A percentile compares a stretch with the other conserved stretches of the same genome.
These are phyloP conservation scores for Eunapius fragilis DNA, from an alignment of 37 sponge, comb jelly and placozoan species.

Conservation along the genomic window DNA sequence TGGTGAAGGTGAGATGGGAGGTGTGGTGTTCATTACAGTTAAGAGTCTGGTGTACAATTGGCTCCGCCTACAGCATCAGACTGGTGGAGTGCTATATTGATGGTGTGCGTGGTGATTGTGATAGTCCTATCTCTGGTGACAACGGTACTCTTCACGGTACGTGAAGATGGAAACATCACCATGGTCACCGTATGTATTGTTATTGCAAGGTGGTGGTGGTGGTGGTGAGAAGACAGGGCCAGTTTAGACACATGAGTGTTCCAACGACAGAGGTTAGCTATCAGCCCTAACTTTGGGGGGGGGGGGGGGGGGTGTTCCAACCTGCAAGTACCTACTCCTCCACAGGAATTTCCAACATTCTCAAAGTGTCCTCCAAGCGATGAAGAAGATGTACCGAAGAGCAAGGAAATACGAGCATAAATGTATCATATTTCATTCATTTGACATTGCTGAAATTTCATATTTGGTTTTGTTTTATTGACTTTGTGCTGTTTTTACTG, in stretches of 20 bases:
- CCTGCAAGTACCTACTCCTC: not conserved
- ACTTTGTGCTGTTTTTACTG: no score
- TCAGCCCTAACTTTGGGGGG: no score
- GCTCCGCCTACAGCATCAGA: not conserved
- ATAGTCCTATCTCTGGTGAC: constrained; percentile 18
- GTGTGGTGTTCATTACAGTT: not conserved
- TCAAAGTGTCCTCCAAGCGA: not conserved
- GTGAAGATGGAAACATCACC: not conserved
- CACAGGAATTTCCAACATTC: not conserved
- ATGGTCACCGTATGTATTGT: not conserved
- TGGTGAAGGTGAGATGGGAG: not conserved
- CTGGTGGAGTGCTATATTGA: constrained; percentile 44
- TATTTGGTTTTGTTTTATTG: no score
- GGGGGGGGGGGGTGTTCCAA: not conserved
- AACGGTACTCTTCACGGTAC: constrained; percentile 24
- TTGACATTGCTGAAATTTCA: not conserved
- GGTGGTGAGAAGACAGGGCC: not conserved
- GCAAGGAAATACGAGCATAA: not conserved
- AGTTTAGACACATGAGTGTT: not conserved
- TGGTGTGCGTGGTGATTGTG: constrained; percentile 7
- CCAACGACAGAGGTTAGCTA: not conserved
- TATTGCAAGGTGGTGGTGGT: not conserved
- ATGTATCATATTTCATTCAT: not conserved
- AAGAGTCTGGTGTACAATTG: not conserved
- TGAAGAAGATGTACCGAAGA: not conserved